Percentiles rank a stretch among this genome's conserved stretches.
Evolutionary conservation across 1,140 invertebrate species (phyloP).

Genomic region (Hylaeus anthracinus): DNA sequence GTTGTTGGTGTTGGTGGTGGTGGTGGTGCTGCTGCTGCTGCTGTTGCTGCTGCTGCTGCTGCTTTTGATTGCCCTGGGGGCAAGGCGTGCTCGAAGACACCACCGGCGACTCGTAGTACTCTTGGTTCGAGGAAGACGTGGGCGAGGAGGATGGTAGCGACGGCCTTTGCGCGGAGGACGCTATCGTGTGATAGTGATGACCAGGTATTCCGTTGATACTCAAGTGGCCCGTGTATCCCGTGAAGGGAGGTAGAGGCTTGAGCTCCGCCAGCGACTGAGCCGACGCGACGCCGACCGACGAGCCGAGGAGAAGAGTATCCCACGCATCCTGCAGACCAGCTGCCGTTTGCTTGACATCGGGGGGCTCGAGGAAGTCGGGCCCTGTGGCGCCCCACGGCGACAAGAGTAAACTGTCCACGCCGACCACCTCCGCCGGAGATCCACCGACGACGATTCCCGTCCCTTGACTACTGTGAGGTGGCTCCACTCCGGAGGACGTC

Average conservation of each 20-base stretch:
- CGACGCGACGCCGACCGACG: conserved; percentile 74
- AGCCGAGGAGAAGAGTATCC: conserved; percentile 79
- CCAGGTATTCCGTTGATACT: conserved; percentile 92
- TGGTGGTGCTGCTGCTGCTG: conserved; percentile 52
- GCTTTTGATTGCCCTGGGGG: conserved; percentile 73
- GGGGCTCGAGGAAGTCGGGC: conserved; percentile 77
- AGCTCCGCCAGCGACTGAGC: conserved; percentile 86
- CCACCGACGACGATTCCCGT: conserved; percentile 72
- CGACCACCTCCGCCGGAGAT: conserved; percentile 74
- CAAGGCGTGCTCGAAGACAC: conserved; percentile 79
- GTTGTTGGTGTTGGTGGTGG: conserved; percentile 70
- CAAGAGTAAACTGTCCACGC: conserved; percentile 82
- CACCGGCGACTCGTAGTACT: conserved; percentile 76
- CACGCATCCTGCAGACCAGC: conserved; percentile 78
- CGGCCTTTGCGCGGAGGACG: conserved; percentile 78
- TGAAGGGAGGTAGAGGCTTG: conserved; percentile 93
- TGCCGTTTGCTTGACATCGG: conserved; percentile 76
- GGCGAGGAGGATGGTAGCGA: conserved; percentile 75
- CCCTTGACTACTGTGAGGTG: conserved; percentile 76
- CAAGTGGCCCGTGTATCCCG: conserved; percentile 90
- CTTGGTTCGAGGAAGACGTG: conserved; percentile 77
- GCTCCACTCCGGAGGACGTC: conserved; percentile 74
- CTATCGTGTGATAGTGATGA: conserved; percentile 92
- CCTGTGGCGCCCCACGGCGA: conserved; percentile 82
- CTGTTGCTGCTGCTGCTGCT: conserved; percentile 56